A percentile compares a stretch with the other conserved stretches of the same genome.
phyloP scores from a whole-genome alignment of 2,888 invertebrate species.

The Ichneumoninae sp. region DNA sequence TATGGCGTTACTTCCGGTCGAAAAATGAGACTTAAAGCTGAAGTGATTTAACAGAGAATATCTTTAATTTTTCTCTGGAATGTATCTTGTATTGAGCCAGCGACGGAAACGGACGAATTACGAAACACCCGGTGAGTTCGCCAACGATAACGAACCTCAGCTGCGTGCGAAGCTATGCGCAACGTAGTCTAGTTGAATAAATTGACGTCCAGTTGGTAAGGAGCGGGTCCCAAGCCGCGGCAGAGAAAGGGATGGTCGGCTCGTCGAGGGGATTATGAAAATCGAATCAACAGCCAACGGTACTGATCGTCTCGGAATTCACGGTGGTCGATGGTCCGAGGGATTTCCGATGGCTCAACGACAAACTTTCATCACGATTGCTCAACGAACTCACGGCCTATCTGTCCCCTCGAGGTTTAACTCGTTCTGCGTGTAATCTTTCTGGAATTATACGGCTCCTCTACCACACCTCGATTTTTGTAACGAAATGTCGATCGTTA shows the following conservation, averaged over 20 bases:
- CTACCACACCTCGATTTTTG: conserved; percentile 9
- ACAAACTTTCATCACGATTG: conserved; percentile 49
- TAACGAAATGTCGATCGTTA: not conserved
- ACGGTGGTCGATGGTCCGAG: conserved; percentile 39
- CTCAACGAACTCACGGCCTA: conserved; percentile 13
- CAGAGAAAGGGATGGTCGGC: conserved; percentile 4
- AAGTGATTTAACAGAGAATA: too few species aligned
- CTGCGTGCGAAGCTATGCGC: too few species aligned
- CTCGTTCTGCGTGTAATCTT: conserved; percentile 24
- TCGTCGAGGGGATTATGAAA: conserved; percentile 62
- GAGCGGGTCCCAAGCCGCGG: conserved; percentile 4
- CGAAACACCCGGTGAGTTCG: too few species aligned
- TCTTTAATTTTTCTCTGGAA: too few species aligned
- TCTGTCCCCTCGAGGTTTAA: conserved; percentile 8
- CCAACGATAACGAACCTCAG: too few species aligned
- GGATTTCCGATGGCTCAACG: conserved; percentile 16
- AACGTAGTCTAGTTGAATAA: conserved; percentile 30
- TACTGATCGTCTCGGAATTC: conserved; percentile 55
- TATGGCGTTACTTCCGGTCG: too few species aligned
- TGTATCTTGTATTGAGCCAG: too few species aligned
- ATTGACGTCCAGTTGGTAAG: conserved; percentile 17
- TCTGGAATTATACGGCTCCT: conserved; percentile 32
- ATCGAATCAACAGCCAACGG: conserved; percentile 61
- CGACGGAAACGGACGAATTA: too few species aligned
- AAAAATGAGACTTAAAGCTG: too few species aligned